Percentiles rank a stretch among this genome's conserved stretches.
These are phyloP conservation scores for Papilio aristodemus DNA, from an alignment of 1,140 invertebrate genomes.

Conservation along the genomic window DNA sequence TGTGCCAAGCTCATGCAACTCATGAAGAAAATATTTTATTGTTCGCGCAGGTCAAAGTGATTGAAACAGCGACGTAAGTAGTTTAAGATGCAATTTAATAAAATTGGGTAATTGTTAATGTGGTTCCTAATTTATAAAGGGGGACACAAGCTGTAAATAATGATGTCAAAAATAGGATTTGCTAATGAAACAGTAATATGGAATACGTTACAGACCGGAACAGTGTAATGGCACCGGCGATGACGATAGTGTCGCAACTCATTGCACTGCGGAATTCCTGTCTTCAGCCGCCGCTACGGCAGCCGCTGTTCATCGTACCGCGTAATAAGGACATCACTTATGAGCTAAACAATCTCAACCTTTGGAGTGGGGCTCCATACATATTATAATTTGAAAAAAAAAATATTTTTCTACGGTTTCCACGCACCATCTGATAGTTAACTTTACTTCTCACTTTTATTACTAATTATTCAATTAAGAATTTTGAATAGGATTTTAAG, in stretches of 20 bases:
- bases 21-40: background rate
- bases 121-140: background rate
- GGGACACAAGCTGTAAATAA: background rate
- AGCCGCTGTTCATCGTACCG: background rate
- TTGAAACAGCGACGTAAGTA: too few species aligned
- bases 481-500: too few species aligned
- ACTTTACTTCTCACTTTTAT: too few species aligned
- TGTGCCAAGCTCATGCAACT: background rate
- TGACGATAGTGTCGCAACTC: background rate
- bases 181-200: background rate
- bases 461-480: too few species aligned
- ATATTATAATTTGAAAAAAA: too few species aligned
- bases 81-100: too few species aligned
- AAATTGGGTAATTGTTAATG: background rate
- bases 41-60: too few species aligned
- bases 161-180: background rate
- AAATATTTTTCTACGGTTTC: too few species aligned
- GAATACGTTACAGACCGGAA: background rate
- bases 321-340: background rate
- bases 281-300: background rate
- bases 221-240: background rate
- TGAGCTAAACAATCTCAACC: background rate
- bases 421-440: too few species aligned
- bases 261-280: slow-evolving; percentile 9
- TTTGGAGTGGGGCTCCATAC: background rate